Percentiles rank a stretch among this genome's conserved stretches.
phyloP scores from a whole-genome alignment of 2,888 invertebrate genomes.

The Cheilosia pagana region DNA sequence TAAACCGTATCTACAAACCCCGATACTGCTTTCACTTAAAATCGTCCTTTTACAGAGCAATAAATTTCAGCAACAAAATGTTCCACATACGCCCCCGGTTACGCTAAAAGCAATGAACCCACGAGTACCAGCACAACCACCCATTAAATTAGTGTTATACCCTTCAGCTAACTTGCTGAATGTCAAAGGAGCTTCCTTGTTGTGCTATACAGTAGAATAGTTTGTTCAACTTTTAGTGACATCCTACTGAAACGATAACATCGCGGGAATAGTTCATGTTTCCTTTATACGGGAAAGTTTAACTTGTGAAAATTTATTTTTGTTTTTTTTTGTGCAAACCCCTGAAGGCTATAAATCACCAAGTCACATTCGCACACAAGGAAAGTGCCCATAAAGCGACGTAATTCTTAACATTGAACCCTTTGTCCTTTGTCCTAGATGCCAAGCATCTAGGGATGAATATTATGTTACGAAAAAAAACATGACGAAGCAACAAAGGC shows the following conservation, averaged over 20 bases:
- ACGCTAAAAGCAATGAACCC: constrained; percentile 20
- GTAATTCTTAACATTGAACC: constrained; percentile 35
- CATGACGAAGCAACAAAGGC: constrained; percentile 18
- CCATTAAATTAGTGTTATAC: constrained; percentile 17
- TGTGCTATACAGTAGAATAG: neutral
- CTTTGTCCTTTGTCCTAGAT: constrained; percentile 28
- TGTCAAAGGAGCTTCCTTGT: constrained; percentile 17
- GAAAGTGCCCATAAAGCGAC: constrained; percentile 18
- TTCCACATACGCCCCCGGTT: constrained; percentile 24
- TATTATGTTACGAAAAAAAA: constrained; percentile 14
- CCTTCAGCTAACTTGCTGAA: constrained; percentile 28
- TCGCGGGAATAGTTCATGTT: constrained; percentile 25
- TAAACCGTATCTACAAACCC: neutral
- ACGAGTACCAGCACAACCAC: neutral
- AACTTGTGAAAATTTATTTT: neutral
- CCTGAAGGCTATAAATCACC: constrained; percentile 40
- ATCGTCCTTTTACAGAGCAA: constrained; percentile 8
- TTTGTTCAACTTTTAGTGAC: neutral
- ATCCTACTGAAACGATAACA: constrained; percentile 17
- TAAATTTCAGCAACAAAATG: constrained; percentile 19
- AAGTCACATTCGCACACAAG: constrained; percentile 17
- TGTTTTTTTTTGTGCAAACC: neutral
- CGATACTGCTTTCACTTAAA: neutral
- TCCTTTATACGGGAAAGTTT: constrained; percentile 5
- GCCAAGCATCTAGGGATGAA: constrained; percentile 19